Evolutionary conservation across 2,113 vertebrate species (phyloP), one percentile per base, ranked within the genome.

Genomic region (Gallinago jamesoni): DNA sequence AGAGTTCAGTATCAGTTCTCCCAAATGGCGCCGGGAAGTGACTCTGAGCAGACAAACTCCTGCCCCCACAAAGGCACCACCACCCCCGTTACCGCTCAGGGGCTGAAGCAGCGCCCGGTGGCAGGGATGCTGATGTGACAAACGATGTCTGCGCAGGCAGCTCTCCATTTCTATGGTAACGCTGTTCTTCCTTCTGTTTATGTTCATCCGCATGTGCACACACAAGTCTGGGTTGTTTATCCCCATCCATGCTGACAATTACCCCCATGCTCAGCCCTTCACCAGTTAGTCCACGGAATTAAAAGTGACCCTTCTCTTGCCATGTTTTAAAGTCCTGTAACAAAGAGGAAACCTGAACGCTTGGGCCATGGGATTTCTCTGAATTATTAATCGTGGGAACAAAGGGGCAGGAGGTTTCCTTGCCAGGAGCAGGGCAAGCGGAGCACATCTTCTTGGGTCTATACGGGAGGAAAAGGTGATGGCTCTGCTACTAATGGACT

Each of bases 111-210:
- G 66, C 48, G 55, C 48, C 59, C 39, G 2, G 9, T 87, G 90
- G 87, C 91, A 57, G 64, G 37, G 95, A 89, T 80, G 94, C 78
- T 83, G 94, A 88, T 85, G 96, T 90, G 93, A 91, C 84, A 90
- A 93, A 74, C 7, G 31, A 69, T 87, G 67, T 25, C 78, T 85
- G 94, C 4, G 12, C 75, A 79, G 77, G 91, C 96, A 91, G 93
- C 93, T 89, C 91, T 37, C 79, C 89, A 97, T 96, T 97, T 96
- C 96, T 96, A 96, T 97, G 96, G 95, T 55, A 97, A 97, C 91
- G 18, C 94, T 62, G 50, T 62, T 95, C 74, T 76, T 93, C 31
- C 62, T 93, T 78, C 93, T 84, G 74, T 28, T 91, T 25, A 43
- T 73, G 83, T 10, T 91, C 80, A 27, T 73, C 81, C 5, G 23